Evolutionary conservation across 2,113 vertebrate species (phyloP).

Genomic region (Dipodomys ordii): DNA sequence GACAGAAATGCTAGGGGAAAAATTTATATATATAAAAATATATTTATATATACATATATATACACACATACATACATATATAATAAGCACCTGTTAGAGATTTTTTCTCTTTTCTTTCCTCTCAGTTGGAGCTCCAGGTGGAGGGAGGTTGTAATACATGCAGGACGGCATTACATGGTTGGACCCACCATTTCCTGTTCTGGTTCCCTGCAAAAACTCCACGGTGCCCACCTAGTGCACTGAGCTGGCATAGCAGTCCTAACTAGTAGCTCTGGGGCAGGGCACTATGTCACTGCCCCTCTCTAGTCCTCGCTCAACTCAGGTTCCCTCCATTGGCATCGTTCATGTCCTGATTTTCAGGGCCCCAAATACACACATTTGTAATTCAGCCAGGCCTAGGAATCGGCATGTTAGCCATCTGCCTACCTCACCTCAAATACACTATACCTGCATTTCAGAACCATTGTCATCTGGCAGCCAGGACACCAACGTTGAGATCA

Average conservation of each 20-base stretch:
- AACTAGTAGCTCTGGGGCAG: background rate
- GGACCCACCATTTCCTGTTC: background rate
- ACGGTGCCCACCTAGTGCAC: background rate
- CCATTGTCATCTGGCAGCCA: background rate
- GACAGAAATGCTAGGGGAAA: conserved; percentile 53
- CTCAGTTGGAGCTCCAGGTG: background rate
- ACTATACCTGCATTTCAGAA: background rate
- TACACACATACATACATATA: too few species aligned
- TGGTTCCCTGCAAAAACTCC: background rate
- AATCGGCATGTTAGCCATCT: background rate
- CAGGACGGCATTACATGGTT: background rate
- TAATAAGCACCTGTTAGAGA: conserved; percentile 26
- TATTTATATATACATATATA: too few species aligned
- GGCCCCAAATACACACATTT: background rate
- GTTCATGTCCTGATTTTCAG: background rate
- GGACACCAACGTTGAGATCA: background rate
- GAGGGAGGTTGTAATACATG: background rate
- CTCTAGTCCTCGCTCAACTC: background rate
- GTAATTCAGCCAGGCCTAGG: background rate
- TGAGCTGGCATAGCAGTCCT: background rate
- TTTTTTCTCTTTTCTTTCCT: conserved; percentile 1
- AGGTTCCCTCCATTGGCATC: background rate
- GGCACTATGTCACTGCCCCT: background rate
- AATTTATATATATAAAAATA: conserved; percentile 1
- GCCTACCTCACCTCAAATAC: background rate